A percentile compares a stretch with the other conserved stretches of the same genome.
Evolutionary conservation across 2,113 vertebrate genomes (phyloP).

Genomic region (Sebastes schlegelii): DNA sequence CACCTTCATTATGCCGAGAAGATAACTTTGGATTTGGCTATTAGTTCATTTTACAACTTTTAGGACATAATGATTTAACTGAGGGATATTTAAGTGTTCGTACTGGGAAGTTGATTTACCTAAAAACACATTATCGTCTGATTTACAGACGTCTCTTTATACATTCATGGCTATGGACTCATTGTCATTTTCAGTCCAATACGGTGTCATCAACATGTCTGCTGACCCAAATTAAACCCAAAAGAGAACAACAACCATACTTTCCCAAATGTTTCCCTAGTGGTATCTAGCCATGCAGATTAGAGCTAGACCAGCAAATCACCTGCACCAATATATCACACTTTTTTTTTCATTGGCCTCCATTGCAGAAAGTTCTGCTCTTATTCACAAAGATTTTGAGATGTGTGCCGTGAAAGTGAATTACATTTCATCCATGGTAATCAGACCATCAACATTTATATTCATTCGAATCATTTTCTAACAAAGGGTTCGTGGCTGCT

Average conservation of each 20-base stretch:
- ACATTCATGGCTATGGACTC: too few relatives aligned
- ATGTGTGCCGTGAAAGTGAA: not conserved
- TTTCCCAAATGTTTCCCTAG: too few relatives aligned
- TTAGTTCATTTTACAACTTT: too few relatives aligned
- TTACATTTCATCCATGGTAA: not conserved
- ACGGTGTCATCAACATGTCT: not conserved
- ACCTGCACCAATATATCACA: not conserved
- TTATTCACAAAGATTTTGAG: not conserved
- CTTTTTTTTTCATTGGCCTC: not conserved
- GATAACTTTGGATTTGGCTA: too few relatives aligned
- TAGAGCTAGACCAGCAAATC: not conserved
- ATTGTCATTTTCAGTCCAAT: too few relatives aligned
- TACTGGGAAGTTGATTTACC: too few relatives aligned
- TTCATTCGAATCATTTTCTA: slow-evolving; percentile 3
- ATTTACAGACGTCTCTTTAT: too few relatives aligned
- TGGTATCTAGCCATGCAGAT: not conserved
- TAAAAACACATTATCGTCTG: too few relatives aligned
- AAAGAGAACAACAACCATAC: not conserved
- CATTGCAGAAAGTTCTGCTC: not conserved
- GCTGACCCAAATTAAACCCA: not conserved
- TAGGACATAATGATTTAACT: too few relatives aligned
- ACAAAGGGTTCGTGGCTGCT: not conserved
- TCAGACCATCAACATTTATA: not conserved
- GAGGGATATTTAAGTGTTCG: too few relatives aligned
- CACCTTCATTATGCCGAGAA: too few relatives aligned